Conservation (phyloP, 2,888 invertebrate genomes). For the Campoletis raptor region DNA sequence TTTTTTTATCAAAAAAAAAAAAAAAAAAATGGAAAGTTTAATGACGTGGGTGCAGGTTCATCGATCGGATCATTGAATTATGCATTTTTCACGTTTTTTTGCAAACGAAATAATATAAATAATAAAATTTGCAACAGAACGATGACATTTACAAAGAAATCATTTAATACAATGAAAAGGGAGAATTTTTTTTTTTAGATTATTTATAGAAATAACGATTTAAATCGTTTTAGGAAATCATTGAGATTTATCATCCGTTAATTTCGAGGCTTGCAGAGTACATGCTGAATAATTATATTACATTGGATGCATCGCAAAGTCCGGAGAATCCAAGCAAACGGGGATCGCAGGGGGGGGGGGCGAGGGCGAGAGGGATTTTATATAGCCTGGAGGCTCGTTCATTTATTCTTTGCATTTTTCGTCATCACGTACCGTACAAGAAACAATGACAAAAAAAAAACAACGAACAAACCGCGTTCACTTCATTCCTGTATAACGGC, state of each 20-base stretch:
- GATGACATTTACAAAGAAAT: background rate
- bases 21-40: background rate
- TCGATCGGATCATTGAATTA: background rate
- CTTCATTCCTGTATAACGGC: slow-evolving; percentile 53
- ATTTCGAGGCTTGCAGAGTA: background rate
- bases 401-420: slow-evolving; percentile 53
- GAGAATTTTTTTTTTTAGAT: background rate
- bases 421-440: slow-evolving; percentile 8
- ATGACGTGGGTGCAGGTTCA: slow-evolving; percentile 3
- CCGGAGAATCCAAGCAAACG: slow-evolving; percentile 34
- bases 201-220: slow-evolving; percentile 49
- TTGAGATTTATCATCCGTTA: slow-evolving; percentile 58
- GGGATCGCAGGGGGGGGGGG: background rate
- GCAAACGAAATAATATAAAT: background rate
- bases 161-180: background rate
- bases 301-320: slow-evolving; percentile 31
- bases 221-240: slow-evolving; percentile 42
- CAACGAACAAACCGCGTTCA: slow-evolving; percentile 24
- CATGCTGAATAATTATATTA: slow-evolving; percentile 33
- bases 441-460: slow-evolving; percentile 26
- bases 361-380: background rate
- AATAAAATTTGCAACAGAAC: background rate
- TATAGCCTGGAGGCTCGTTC: slow-evolving; percentile 14
- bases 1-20: background rate
- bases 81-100: background rate